A percentile compares a stretch with the other conserved stretches of the same genome.
phyloP scores from a whole-genome alignment of 2,888 invertebrate species.

The Cheilosia urbana region DNA sequence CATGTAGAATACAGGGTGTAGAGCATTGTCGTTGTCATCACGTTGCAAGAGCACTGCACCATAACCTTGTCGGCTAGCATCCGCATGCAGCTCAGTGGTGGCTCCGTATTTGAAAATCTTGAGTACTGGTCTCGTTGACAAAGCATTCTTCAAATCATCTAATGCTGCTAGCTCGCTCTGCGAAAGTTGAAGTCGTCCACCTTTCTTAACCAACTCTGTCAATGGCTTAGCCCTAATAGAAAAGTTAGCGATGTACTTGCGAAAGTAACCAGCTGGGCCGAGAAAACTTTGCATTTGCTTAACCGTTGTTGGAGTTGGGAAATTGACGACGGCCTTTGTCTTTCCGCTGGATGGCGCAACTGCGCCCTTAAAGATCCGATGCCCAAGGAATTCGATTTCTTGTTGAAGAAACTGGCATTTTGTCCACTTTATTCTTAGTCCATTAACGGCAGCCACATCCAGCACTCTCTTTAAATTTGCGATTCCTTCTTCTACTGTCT shows the following conservation, averaged over 20 bases:
- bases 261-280: conserved; percentile 36
- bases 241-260: conserved; percentile 43
- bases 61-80: conserved; percentile 37
- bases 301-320: conserved; percentile 26
- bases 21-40: conserved; percentile 2
- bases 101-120: conserved; percentile 48
- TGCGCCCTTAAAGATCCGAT: conserved; percentile 38
- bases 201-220: conserved; percentile 18
- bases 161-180: conserved; percentile 12
- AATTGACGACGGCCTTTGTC: conserved; percentile 28
- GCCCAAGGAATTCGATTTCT: conserved; percentile 64
- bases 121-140: conserved; percentile 35
- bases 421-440: conserved; percentile 56
- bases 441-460: conserved; percentile 3
- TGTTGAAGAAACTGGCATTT: conserved; percentile 62
- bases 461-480: neutral
- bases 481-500: neutral
- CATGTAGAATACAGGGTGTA: conserved; percentile 41
- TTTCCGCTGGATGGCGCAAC: conserved; percentile 44
- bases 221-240: conserved; percentile 11
- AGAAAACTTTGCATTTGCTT: conserved; percentile 45
- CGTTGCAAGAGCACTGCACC: conserved; percentile 24
- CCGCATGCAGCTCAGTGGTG: conserved; percentile 30
- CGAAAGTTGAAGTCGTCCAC: conserved; percentile 14
- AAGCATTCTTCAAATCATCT: conserved; percentile 15